Percentiles rank a stretch among this genome's conserved stretches.
Conservation (phyloP, 2,797 vertebrate genomes). For the Helarctos malayanus region DNA sequence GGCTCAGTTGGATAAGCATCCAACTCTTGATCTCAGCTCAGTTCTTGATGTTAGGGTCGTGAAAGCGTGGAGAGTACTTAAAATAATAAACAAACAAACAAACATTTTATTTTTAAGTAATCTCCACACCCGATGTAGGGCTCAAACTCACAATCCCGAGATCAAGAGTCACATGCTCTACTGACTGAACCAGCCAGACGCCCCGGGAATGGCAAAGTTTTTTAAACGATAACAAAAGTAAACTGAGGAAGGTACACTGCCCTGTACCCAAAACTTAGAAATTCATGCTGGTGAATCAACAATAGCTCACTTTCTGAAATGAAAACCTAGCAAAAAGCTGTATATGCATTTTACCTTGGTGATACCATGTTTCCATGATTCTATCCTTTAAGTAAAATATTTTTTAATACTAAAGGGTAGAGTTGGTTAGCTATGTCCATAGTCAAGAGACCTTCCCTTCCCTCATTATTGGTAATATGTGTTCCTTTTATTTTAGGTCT, state of each 20-base stretch:
- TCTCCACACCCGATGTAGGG: neutral
- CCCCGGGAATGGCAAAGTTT: neutral
- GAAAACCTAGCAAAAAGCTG: conserved; percentile 10
- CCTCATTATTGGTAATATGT: neutral
- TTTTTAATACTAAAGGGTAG: conserved; percentile 12
- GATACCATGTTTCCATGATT: neutral
- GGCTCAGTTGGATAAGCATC: neutral
- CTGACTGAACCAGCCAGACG: neutral
- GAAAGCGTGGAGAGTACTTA: neutral
- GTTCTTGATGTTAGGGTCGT: neutral
- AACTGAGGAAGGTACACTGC: neutral
- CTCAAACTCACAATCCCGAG: neutral
- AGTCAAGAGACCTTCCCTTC: neutral
- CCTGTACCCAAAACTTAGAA: neutral
- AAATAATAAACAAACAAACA: neutral
- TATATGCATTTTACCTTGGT: neutral
- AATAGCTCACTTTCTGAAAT: conserved; percentile 27
- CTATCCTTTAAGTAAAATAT: neutral
- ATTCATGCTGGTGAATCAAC: conserved; percentile 13
- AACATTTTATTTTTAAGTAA: neutral
- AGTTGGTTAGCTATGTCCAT: neutral
- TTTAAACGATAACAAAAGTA: neutral
- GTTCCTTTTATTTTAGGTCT: neutral
- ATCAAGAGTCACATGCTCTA: neutral
- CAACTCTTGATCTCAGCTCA: neutral